Evolutionary conservation across 2,113 vertebrate species (phyloP), one percentile per base, ranked within the genome.

Genomic region (Corythaeola cristata): DNA sequence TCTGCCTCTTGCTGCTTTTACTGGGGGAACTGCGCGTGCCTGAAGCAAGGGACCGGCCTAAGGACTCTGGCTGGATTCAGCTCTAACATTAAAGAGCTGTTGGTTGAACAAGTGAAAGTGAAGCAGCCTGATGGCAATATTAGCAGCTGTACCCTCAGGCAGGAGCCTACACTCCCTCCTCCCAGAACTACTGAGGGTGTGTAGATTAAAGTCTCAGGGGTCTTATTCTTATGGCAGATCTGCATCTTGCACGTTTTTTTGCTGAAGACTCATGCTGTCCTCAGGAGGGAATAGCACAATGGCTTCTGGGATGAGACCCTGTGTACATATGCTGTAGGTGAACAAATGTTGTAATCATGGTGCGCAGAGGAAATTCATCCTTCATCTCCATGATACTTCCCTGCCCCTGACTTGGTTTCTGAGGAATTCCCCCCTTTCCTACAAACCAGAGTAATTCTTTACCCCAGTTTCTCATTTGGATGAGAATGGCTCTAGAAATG

Each of bases 31-130:
- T 4, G 28, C 5, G 63, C 5, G 53, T 45, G 30, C 22, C n/a
- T 0, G 1, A 63, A 74, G 13, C 0, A 49, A 16, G 4, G 22
- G 15, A 37, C n/a, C 86, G 16, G 8, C 22, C n/a, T n/a, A 15
- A 71, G 47, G 37, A 66, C 32, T 10, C 10, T 55, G 33, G 2
- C 27, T 78, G 17, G 33, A n/a, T 64, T 86, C 47, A 58, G 28
- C 24, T 52, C 22, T 53, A 39, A 14, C 4, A 8, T 22, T 37
- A 27, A 71, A 71, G n/a, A 35, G 12, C 4, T 64, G 28, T 20
- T 84, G 28, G 24, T 49, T 1, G 9, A 87, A 75, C 5, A 45
- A 21, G 26, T 23, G 28, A 58, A 71, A 72, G 10, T 9, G 16
- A 78, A 28, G 8, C 16, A 68, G 8, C 4, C 12, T 1, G 3